These are phyloP conservation scores for Trididemnum clinides DNA, from an alignment of 23 tunicate species.

Conservation along the genomic window DNA sequence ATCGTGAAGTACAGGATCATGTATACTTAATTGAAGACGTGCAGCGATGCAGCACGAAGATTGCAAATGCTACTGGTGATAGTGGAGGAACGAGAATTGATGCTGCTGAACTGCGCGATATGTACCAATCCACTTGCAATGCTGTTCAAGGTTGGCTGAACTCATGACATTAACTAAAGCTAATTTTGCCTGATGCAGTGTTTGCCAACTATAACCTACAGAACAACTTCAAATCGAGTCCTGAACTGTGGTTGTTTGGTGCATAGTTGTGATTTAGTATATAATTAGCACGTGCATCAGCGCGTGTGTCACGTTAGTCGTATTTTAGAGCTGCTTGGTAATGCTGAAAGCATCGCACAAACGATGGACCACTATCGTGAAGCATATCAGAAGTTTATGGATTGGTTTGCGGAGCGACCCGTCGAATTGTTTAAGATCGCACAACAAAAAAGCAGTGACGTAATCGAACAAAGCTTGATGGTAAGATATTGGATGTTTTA, in stretches of 20 bases:
- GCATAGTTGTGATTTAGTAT: too few species aligned
- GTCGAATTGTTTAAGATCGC: constrained; percentile 64
- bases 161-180: too few species aligned
- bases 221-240: too few species aligned
- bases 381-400: constrained; percentile 78
- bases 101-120: constrained; percentile 78
- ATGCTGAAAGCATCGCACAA: constrained; percentile 50
- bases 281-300: too few species aligned
- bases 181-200: too few species aligned
- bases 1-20: constrained; percentile 54
- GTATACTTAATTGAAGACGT: constrained; percentile 51
- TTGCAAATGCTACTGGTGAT: constrained; percentile 74
- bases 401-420: constrained; percentile 83
- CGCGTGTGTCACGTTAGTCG: too few species aligned
- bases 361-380: constrained; percentile 60
- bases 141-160: constrained; percentile 63
- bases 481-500: constrained; percentile 12
- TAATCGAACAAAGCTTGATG: constrained; percentile 57
- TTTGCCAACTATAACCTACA: too few species aligned
- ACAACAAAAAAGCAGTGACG: constrained; percentile 57
- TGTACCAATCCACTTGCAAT: constrained; percentile 57
- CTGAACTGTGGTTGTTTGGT: too few species aligned
- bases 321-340: constrained; percentile 39
- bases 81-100: constrained; percentile 79
- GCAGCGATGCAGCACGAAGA: constrained; percentile 60